Base-by-base conservation (phyloP, 2,113 vertebrate genomes). In the Tetrao urogallus region DNA sequence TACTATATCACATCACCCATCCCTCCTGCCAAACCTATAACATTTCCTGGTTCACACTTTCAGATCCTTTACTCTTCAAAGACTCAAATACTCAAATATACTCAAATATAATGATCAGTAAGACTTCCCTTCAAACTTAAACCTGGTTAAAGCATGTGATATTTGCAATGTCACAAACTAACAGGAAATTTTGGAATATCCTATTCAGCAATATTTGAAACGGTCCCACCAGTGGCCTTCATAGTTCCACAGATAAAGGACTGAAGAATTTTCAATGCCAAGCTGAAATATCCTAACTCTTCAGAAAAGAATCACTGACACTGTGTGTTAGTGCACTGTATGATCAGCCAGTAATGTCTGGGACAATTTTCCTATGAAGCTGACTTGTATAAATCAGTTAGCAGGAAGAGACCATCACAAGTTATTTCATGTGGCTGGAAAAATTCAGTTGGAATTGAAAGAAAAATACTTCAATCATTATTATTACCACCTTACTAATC, bases 141-240 rank as follows among this genome's bases (percentile, higher is more conserved):
- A 54, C 4, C 3, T 38, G 4, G 0, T 17, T 79, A 50, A 81
- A 50, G 7, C 15, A 8, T 34, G 54, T 75, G 19, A 32, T 19
- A 69, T 17, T 13, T 72, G 1, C 32, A 50, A 13, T 32, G 67
- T 22, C 24, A 84, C 6, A 40, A 82, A 58, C 56, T 32, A 45
- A 27, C 2, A 64, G 3, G 1, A 54, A 30, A 6, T 14, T 50
- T 73, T 64, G 0, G 18, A 78, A 24, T 45, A 30, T 28, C 2
- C 36, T 9, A 4, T 78, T 6, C 67, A 60, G 4, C 16, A 64
- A 6, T 18, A 67, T 60, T 84, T 87, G 52, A 47, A 82, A 25
- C 45, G 3, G 4, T 45, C 2, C 25, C n/a, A 40, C 0, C 2
- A 88, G 43, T 60, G 0, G 5, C 36, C 22, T 58, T 75, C 43